Base-by-base conservation (phyloP, 2,888 invertebrate species). In the Gymnocheta viridis region DNA sequence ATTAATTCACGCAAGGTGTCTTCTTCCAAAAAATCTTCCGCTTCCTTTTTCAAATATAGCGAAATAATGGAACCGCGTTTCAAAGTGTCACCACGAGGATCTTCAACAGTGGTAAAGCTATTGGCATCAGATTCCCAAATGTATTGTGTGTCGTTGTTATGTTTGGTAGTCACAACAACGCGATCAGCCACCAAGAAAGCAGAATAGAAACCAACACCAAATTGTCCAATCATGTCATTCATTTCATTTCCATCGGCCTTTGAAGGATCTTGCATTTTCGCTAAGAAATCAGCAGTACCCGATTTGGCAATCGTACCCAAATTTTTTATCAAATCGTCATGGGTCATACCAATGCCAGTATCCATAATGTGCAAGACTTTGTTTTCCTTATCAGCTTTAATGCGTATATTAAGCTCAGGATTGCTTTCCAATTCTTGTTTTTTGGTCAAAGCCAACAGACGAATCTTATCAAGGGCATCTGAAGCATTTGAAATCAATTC, bases 181-280 rank as follows among this genome's bases (percentile, higher is more conserved):
- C 95, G 95, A 92, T 99, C 98, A 32, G 99, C 98, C 79, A 99
- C 99, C 91, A 98, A 94, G 93, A 99, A 99, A 2, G 98, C 96
- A 0, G 99, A 99, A 93, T 99, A 99, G 93, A 99, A 99, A 82
- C 99, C 99, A 87, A 99, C 99, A 91, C 99, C 99, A 93, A 99
- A 99, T 93, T 99, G 98, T 4, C 99, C 99, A 93, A 99, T 99
- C 95, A 99, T 96, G 93, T 99, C 99, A 91, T 96, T 98, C 93
- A 97, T 94, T 91, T 98, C 97, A 89, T 95, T 94, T 47, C 94
- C 92, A 14, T 93, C 91, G 0, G 89, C 74, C 66, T 91, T 91
- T 78, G 87, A 87, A 2, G 90, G 88, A 85, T 96, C 96, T 91
- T 96, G 96, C 94, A 98, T 96, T 93, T 98, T 98, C 74, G 96